Conservation (phyloP, 2,888 invertebrate species). For the Amiota mariae region DNA sequence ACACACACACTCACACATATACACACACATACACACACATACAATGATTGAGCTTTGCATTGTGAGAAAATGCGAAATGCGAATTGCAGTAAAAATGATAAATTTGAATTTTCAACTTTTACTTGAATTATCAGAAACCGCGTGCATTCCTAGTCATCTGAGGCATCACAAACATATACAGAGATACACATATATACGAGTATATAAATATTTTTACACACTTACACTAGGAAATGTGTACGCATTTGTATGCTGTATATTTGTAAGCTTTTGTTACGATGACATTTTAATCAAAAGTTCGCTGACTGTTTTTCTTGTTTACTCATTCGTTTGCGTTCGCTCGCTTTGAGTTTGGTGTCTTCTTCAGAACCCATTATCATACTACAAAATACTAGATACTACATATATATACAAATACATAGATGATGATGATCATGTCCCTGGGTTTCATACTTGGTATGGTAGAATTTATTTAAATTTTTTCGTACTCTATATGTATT, state of each 20-base stretch:
- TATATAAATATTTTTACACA: not conserved
- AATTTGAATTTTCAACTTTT: conserved; percentile 36
- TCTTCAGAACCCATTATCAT: no score
- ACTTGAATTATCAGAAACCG: conserved; percentile 7
- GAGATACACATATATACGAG: not conserved
- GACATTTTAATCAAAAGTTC: conserved; percentile 65
- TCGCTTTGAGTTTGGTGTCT: not conserved
- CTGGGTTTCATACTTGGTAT: conserved; percentile 1
- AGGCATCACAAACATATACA: not conserved
- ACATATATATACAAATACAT: no score
- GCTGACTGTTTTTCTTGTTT: conserved; percentile 14
- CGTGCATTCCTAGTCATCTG: not conserved
- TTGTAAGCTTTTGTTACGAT: conserved; percentile 35
- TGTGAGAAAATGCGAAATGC: not conserved
- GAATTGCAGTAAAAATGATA: conserved; percentile 30
- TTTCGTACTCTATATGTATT: not conserved
- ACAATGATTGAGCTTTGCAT: not conserved
- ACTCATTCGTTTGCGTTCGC: not conserved
- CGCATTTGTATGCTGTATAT: not conserved
- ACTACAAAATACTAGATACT: no score
- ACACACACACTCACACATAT: no score
- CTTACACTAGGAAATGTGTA: not conserved
- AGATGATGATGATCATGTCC: not conserved
- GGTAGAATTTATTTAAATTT: conserved; percentile 1
- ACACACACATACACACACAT: not conserved